These are phyloP conservation scores for Choloepus hoffmanni DNA, from an alignment of 2,113 vertebrate genomes.

Conservation along the genomic window DNA sequence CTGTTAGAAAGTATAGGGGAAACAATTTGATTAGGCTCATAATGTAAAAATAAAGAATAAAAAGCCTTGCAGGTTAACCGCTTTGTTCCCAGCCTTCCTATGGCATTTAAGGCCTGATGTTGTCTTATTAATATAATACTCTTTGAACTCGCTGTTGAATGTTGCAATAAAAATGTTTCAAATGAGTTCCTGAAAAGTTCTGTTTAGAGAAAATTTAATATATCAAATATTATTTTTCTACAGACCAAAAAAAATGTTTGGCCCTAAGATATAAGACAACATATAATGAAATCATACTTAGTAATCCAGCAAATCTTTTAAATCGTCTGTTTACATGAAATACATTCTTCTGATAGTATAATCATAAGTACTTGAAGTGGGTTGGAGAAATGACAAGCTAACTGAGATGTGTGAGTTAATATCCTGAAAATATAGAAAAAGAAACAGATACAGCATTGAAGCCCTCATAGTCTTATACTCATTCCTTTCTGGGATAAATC, in stretches of 20 bases:
- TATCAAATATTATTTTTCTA: not conserved
- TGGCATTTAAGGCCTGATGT: not conserved
- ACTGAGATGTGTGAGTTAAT: not conserved
- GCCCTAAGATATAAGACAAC: not conserved
- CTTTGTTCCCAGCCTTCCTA: not conserved
- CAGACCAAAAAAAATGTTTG: not conserved
- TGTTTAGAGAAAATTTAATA: not conserved
- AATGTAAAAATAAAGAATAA: not conserved
- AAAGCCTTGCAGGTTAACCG: not conserved
- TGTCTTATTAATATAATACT: slow-evolving; percentile 26
- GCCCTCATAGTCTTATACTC: not conserved
- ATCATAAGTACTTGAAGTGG: not conserved
- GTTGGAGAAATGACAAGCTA: not conserved
- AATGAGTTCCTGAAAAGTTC: slow-evolving; percentile 4
- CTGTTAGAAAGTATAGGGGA: not conserved
- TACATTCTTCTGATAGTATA: not conserved
- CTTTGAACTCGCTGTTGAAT: not conserved
- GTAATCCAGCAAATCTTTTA: not conserved
- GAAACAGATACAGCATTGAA: not conserved
- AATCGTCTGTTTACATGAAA: slow-evolving; percentile 9
- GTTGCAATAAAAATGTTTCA: slow-evolving; percentile 23
- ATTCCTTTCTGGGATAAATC: not conserved
- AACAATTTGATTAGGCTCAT: not conserved
- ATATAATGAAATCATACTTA: slow-evolving; percentile 1
- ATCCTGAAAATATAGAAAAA: not conserved